These are phyloP conservation scores for Xiphias gladius DNA, from an alignment of 2,113 vertebrate genomes.

Conservation along the genomic window DNA sequence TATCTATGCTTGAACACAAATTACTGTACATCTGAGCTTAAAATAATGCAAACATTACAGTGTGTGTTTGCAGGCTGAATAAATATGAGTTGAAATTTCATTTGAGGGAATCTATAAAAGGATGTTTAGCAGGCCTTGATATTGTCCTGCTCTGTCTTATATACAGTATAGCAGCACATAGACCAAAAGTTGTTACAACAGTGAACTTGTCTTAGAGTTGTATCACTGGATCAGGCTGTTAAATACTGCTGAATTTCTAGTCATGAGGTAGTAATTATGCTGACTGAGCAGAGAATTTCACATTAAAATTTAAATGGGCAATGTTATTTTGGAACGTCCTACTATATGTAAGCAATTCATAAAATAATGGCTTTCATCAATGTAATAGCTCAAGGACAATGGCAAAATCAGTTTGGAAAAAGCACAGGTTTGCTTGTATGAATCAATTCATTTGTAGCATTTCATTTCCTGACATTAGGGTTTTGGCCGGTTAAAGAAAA, in stretches of 20 bases:
- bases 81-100: neutral
- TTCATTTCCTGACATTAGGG: constrained; percentile 16
- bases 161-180: neutral
- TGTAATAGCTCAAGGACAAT: neutral
- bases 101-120: neutral
- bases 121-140: neutral
- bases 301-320: constrained; percentile 1
- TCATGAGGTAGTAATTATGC: constrained; percentile 7
- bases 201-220: neutral
- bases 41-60: no score
- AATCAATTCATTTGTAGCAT: neutral
- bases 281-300: constrained; percentile 6
- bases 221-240: neutral
- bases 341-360: neutral
- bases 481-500: constrained; percentile 27
- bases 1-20: no score
- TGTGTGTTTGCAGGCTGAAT: constrained; percentile 6
- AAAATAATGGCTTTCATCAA: constrained; percentile 7
- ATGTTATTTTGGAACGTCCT: constrained; percentile 9
- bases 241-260: neutral
- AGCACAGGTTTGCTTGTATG: neutral
- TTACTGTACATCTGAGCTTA: no score
- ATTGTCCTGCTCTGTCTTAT: neutral
- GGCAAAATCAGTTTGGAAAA: neutral
- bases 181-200: neutral